Percentiles rank a stretch among this genome's conserved stretches.
Evolutionary conservation across 37 sponge, comb jelly and placozoan species (phyloP).

Genomic region (Amphimedon queenslandica): DNA sequence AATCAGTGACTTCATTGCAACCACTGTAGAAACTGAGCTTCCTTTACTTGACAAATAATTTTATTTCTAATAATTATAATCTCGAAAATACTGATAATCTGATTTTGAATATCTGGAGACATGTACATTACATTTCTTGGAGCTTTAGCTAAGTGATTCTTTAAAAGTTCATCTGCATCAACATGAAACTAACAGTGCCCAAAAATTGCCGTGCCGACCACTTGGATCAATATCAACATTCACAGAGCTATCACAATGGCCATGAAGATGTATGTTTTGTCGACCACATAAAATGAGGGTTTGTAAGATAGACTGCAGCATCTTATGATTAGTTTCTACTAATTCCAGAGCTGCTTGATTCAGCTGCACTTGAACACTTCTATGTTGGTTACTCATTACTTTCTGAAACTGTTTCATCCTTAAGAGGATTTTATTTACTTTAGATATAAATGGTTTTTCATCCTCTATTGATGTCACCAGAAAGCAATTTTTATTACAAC

Average conservation of each 20-base stretch:
- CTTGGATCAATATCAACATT: constrained; percentile 13
- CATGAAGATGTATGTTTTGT: constrained; percentile 27
- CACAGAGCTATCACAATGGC: constrained; percentile 44
- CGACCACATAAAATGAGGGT: constrained; percentile 36
- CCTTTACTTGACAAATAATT: constrained; percentile 22
- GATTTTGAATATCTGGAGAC: constrained; percentile 43
- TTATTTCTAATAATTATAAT: constrained; percentile 9
- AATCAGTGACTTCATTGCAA: constrained; percentile 58
- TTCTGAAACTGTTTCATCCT: no score
- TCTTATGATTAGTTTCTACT: no score
- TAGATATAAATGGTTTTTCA: no score
- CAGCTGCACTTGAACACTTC: no score
- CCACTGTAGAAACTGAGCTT: constrained; percentile 4
- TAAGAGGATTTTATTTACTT: no score
- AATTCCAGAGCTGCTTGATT: no score
- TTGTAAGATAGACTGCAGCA: constrained; percentile 20
- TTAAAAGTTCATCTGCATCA: constrained; percentile 46
- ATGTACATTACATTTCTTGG: constrained; percentile 56
- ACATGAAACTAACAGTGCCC: constrained; percentile 26
- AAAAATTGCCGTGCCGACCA: constrained; percentile 23
- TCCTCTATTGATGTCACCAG: no score
- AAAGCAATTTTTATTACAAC: no score
- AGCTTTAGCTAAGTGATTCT: constrained; percentile 35
- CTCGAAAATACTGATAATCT: constrained; percentile 36
- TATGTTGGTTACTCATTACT: no score